These are phyloP conservation scores for Panorpa germanica DNA, from an alignment of 2,888 invertebrate genomes.

Conservation along the genomic window DNA sequence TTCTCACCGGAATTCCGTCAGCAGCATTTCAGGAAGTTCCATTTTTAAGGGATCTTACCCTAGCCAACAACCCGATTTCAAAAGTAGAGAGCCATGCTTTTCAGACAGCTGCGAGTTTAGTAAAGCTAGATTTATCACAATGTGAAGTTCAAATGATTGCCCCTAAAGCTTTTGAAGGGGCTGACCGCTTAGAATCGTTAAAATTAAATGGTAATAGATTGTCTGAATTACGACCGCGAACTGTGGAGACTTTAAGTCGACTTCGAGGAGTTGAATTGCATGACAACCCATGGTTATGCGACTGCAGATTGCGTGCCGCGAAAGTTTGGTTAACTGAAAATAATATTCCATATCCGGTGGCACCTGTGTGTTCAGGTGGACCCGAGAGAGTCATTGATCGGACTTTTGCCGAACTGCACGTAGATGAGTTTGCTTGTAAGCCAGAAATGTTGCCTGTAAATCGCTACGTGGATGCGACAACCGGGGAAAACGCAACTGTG, in stretches of 20 bases:
- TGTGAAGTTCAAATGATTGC: slow-evolving; percentile 66
- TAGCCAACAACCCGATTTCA: slow-evolving; percentile 66
- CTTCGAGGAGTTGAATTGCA: slow-evolving; percentile 68
- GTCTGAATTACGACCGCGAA: slow-evolving; percentile 47
- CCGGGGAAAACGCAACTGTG: slow-evolving; percentile 73
- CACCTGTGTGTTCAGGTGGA: slow-evolving; percentile 54
- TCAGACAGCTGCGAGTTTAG: slow-evolving; percentile 50
- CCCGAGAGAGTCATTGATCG: slow-evolving; percentile 51
- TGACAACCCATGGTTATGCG: slow-evolving; percentile 79
- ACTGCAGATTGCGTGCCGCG: slow-evolving; percentile 62
- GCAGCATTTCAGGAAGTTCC: slow-evolving; percentile 61
- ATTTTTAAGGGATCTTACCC: slow-evolving; percentile 60
- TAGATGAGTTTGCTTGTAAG: slow-evolving; percentile 73
- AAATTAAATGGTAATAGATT: slow-evolving; percentile 69
- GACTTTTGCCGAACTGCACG: slow-evolving; percentile 53
- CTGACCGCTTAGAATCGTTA: slow-evolving; percentile 55
- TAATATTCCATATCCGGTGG: slow-evolving; percentile 57
- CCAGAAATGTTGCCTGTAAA: slow-evolving; percentile 60
- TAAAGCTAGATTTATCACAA: slow-evolving; percentile 67
- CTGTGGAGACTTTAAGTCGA: slow-evolving; percentile 51
- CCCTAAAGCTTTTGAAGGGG: slow-evolving; percentile 55
- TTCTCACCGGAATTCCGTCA: slow-evolving; percentile 62
- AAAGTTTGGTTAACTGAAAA: slow-evolving; percentile 65
- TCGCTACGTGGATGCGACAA: slow-evolving; percentile 56
- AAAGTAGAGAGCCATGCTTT: slow-evolving; percentile 61